phyloP scores from a whole-genome alignment of 2,888 invertebrate genomes.

The Ctena decussata region DNA sequence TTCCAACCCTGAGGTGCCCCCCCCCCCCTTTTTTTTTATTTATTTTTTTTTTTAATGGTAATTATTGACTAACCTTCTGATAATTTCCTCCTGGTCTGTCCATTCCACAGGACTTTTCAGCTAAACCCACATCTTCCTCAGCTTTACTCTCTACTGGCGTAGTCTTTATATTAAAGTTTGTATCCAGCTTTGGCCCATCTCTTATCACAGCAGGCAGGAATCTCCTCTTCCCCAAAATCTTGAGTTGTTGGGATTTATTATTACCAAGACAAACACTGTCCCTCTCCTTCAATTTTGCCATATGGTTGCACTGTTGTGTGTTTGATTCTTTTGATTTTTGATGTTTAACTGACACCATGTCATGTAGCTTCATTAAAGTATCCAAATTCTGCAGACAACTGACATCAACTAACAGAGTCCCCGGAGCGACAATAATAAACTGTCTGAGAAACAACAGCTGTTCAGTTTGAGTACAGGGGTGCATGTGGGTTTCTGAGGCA shows the following conservation, averaged over 20 bases:
- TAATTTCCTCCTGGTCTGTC: no score
- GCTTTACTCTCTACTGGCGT: no score
- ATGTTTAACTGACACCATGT: constrained; percentile 65
- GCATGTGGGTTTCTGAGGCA: constrained; percentile 50
- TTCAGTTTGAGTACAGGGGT: constrained; percentile 67
- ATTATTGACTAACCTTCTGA: no score
- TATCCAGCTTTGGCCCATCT: background rate
- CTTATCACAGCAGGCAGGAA: constrained; percentile 39
- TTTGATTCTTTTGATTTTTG: constrained; percentile 12
- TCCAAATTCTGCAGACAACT: constrained; percentile 43
- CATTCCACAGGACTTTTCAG: no score
- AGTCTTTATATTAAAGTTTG: no score
- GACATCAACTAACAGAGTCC: constrained; percentile 71
- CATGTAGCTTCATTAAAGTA: constrained; percentile 47
- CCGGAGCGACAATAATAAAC: constrained; percentile 67
- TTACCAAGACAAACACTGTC: no score
- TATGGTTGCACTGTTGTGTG: constrained; percentile 40
- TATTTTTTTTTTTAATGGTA: no score
- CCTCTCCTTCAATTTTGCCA: constrained; percentile 2
- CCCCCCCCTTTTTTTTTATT: no score
- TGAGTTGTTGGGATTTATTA: no score
- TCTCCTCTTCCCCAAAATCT: background rate
- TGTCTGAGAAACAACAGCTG: constrained; percentile 68
- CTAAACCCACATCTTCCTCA: no score
- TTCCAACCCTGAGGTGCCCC: no score